Percentiles rank a stretch among this genome's conserved stretches.
Conservation (phyloP, 1,140 invertebrate genomes). For the Elymnias hypermnestra region DNA sequence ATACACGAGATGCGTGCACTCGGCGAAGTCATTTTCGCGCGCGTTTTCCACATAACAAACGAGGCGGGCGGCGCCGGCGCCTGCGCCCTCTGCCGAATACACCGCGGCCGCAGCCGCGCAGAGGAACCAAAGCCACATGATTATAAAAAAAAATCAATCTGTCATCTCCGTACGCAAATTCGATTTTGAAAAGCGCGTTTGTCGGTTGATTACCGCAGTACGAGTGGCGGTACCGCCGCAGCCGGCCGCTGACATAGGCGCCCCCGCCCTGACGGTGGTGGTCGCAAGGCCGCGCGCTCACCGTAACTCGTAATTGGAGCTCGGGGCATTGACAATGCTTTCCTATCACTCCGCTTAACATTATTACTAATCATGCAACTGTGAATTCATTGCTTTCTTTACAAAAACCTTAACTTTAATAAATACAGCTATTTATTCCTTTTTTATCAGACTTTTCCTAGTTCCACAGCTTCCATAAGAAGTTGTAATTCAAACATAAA, state of each 20-base stretch:
- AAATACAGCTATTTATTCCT: too few species aligned
- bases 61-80: constrained; percentile 67
- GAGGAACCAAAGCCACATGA: constrained; percentile 57
- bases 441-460: too few species aligned
- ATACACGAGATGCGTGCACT: constrained; percentile 74
- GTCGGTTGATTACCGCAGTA: constrained; percentile 49
- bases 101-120: constrained; percentile 41
- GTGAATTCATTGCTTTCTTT: too few species aligned
- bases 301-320: constrained; percentile 32
- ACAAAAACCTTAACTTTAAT: too few species aligned
- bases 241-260: constrained; percentile 49
- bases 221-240: constrained; percentile 44
- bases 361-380: too few species aligned
- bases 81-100: constrained; percentile 38
- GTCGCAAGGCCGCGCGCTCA: constrained; percentile 54
- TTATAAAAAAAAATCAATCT: constrained; percentile 41
- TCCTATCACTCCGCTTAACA: constrained; percentile 38
- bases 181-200: constrained; percentile 52
- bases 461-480: too few species aligned
- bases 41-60: constrained; percentile 65
- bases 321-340: constrained; percentile 39
- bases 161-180: constrained; percentile 43
- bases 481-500: too few species aligned
- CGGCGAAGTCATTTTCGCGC: constrained; percentile 41
- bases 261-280: constrained; percentile 54